Conservation (phyloP, 2,113 vertebrate genomes). For the Protobothrops mucrosquamatus region DNA sequence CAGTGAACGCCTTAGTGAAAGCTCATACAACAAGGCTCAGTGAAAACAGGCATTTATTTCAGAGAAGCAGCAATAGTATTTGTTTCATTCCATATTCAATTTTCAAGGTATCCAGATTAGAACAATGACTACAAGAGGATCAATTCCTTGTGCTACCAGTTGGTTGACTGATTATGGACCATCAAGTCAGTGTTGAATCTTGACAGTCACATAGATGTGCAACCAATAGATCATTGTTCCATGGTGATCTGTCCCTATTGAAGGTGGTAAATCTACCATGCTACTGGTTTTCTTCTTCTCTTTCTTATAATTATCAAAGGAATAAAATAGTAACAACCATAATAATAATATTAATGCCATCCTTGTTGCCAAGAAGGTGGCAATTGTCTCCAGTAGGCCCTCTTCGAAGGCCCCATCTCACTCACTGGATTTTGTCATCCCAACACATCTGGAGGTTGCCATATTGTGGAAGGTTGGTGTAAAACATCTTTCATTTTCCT, state of each 20-base stretch:
- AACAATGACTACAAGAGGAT: slow-evolving; percentile 4
- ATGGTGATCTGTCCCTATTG: background rate
- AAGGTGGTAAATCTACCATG: background rate
- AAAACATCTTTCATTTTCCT: background rate
- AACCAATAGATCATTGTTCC: background rate
- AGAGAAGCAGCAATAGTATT: slow-evolving; percentile 27
- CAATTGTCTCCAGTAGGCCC: background rate
- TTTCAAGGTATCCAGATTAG: slow-evolving; percentile 42
- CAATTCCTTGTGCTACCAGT: background rate
- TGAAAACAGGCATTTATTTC: slow-evolving; percentile 54
- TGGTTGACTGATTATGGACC: background rate
- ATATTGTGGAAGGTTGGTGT: background rate
- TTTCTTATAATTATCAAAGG: background rate
- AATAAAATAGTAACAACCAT: background rate
- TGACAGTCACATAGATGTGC: background rate
- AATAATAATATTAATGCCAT: background rate
- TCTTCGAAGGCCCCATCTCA: background rate
- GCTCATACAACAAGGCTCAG: slow-evolving; percentile 51
- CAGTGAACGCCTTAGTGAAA: slow-evolving; percentile 52
- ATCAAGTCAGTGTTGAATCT: background rate
- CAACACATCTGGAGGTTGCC: background rate
- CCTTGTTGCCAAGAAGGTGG: background rate
- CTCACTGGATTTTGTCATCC: background rate
- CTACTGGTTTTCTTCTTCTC: background rate
- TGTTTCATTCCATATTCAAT: slow-evolving; percentile 51